A percentile compares a stretch with the other conserved stretches of the same genome.
Evolutionary conservation across 2,888 invertebrate genomes (phyloP).

Genomic region (Lithophane ornitopus): DNA sequence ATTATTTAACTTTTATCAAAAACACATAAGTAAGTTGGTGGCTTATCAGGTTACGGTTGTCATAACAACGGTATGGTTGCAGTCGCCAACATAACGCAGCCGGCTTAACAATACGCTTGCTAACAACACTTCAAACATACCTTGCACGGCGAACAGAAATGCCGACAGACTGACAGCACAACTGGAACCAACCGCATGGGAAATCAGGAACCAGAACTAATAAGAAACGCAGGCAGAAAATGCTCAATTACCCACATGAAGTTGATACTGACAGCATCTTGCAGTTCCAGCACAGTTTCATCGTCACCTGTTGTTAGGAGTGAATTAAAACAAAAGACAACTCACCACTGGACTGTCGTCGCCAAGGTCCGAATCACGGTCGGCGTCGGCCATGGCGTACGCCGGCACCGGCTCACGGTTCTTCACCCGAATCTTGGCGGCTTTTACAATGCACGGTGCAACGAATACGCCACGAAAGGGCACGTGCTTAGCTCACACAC

Average conservation of each 20-base stretch:
- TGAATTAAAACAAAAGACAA: conserved; percentile 65
- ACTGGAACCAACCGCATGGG: conserved; percentile 21
- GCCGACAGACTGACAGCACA: conserved; percentile 42
- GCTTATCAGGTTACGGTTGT: conserved; percentile 57
- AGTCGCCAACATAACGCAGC: conserved; percentile 45
- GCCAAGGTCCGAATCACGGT: conserved; percentile 93
- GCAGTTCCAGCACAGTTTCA: conserved; percentile 6
- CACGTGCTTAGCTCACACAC: conserved; percentile 82
- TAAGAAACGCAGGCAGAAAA: conserved; percentile 17
- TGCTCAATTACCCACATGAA: not conserved
- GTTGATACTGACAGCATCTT: conserved; percentile 2
- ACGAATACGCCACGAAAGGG: conserved; percentile 79
- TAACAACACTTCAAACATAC: conserved; percentile 59
- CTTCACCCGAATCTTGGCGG: conserved; percentile 97
- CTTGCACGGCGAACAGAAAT: conserved; percentile 26
- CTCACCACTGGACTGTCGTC: conserved; percentile 94
- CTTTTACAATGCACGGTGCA: conserved; percentile 77
- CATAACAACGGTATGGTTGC: conserved; percentile 66
- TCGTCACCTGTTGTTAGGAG: not conserved
- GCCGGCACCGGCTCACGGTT: conserved; percentile 96
- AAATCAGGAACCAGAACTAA: conserved; percentile 17
- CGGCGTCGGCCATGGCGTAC: conserved; percentile 94
- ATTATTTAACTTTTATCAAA: conserved; percentile 11
- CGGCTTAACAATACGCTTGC: conserved; percentile 38
- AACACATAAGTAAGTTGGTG: conserved; percentile 3